Percentiles rank a stretch among this genome's conserved stretches.
Conservation (phyloP, 1,140 invertebrate species). For the Drosophila kohkoa region DNA sequence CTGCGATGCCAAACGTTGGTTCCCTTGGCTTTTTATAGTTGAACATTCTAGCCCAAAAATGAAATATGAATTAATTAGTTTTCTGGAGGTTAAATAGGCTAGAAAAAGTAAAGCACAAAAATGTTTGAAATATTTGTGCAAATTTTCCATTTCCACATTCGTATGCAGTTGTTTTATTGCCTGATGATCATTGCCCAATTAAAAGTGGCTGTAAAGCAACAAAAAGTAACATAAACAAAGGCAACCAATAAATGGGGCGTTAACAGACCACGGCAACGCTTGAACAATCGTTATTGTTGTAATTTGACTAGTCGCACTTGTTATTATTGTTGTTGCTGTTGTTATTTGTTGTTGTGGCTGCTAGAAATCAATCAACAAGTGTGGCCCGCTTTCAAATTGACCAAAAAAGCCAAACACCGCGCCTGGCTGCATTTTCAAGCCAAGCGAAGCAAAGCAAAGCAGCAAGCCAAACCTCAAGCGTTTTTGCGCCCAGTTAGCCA, state of each 20-base stretch:
- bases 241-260: conserved; percentile 60
- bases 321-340: conserved; percentile 27
- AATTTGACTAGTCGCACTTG: conserved; percentile 11
- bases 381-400: conserved; percentile 73
- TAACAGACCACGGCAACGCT: conserved; percentile 55
- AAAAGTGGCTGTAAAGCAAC: conserved; percentile 48
- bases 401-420: conserved; percentile 47
- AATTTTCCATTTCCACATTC: conserved; percentile 71
- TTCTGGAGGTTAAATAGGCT: conserved; percentile 73
- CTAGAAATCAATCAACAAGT: conserved; percentile 75
- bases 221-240: conserved; percentile 18
- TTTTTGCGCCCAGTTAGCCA: conserved; percentile 37
- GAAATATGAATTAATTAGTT: conserved; percentile 58
- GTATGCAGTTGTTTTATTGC: conserved; percentile 43
- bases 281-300: conserved; percentile 32
- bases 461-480: conserved; percentile 38
- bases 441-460: conserved; percentile 3
- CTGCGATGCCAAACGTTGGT: conserved; percentile 50
- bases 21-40: conserved; percentile 57
- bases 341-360: conserved; percentile 17
- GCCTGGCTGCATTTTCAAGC: conserved; percentile 66
- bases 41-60: conserved; percentile 47
- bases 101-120: conserved; percentile 62
- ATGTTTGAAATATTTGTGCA: conserved; percentile 69
- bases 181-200: conserved; percentile 62